Percentiles rank a stretch among this genome's conserved stretches.
These are phyloP conservation scores for Mnemiopsis leidyi DNA, from an alignment of 37 sponge, comb jelly and placozoan species.

Conservation along the genomic window DNA sequence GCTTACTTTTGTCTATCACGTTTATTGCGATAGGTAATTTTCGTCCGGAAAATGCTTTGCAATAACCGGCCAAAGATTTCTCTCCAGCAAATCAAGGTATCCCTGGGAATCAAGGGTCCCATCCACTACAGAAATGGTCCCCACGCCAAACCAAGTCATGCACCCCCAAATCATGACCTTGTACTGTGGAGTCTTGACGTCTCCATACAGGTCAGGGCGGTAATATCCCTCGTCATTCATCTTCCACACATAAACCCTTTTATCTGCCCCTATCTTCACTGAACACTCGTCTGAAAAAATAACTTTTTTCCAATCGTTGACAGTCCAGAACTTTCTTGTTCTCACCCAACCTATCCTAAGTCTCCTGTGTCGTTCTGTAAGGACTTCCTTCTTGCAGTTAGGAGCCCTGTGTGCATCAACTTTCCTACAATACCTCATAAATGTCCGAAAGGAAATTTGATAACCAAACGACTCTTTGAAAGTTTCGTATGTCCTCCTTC, in stretches of 20 bases:
- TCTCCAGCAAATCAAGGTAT: too few species aligned
- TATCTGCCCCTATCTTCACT: background rate
- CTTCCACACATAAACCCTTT: background rate
- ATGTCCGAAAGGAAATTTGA: background rate
- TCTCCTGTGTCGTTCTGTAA: background rate
- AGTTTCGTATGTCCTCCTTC: background rate
- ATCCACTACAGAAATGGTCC: background rate
- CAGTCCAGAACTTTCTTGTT: background rate
- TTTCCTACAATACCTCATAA: background rate
- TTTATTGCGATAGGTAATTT: too few species aligned
- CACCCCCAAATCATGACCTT: background rate
- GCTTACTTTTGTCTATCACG: too few species aligned
- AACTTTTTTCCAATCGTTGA: background rate
- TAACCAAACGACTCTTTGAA: background rate
- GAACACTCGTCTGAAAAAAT: background rate
- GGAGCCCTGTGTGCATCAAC: background rate
- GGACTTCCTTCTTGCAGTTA: background rate
- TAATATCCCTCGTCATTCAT: constrained; percentile 19
- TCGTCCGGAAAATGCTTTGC: too few species aligned
- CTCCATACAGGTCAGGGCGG: constrained; percentile 9
- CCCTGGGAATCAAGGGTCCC: background rate
- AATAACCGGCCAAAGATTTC: too few species aligned
- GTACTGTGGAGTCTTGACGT: background rate
- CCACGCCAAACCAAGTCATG: background rate
- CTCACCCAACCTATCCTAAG: background rate